Evolutionary conservation across 2,113 vertebrate species (phyloP).

Genomic region (Stercorarius parasiticus): DNA sequence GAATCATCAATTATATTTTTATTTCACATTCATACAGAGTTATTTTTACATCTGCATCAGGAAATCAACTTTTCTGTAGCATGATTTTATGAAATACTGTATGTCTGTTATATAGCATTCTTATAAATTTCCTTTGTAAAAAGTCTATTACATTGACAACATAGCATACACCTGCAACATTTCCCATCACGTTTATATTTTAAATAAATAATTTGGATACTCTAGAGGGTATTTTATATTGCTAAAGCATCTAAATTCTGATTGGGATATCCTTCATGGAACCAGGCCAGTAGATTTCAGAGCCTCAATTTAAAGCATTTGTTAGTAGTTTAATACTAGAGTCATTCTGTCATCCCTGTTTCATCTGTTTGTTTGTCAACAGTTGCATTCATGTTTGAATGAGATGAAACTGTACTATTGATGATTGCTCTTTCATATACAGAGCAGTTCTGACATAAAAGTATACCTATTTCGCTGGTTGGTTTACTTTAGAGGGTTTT

Average conservation of each 20-base stretch:
- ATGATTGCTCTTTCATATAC: constrained; percentile 24
- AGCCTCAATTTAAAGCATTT: constrained; percentile 65
- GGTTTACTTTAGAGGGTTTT: neutral
- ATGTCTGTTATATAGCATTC: neutral
- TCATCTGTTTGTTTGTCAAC: constrained; percentile 62
- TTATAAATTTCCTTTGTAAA: neutral
- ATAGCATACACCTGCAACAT: neutral
- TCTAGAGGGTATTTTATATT: constrained; percentile 61
- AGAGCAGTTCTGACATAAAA: constrained; percentile 43
- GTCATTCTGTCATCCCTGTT: constrained; percentile 43
- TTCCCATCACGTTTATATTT: neutral
- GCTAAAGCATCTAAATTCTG: constrained; percentile 37
- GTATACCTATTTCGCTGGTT: constrained; percentile 20
- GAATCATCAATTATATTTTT: neutral
- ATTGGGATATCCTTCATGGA: constrained; percentile 32
- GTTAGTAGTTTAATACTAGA: constrained; percentile 59
- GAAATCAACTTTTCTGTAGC: neutral
- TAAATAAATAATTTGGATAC: constrained; percentile 47
- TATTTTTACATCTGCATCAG: neutral
- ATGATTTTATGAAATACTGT: neutral
- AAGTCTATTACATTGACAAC: neutral
- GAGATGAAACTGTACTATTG: constrained; percentile 27
- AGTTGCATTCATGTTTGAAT: constrained; percentile 47
- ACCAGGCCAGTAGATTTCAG: constrained; percentile 56
- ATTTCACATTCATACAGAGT: neutral